Base-by-base conservation (phyloP, 2,888 invertebrate genomes). In the Athalia circularis region DNA sequence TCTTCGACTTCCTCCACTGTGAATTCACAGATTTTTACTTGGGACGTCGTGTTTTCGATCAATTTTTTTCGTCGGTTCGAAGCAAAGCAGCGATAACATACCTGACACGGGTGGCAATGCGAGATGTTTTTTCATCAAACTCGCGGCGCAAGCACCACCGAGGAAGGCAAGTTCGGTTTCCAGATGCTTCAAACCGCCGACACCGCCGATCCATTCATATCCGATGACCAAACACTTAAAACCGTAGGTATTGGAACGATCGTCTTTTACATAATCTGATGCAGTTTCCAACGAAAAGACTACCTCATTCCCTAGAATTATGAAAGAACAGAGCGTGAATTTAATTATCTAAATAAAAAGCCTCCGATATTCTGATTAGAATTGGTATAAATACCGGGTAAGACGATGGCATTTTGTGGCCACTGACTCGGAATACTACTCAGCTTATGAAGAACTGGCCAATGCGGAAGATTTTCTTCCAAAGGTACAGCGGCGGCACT, bases 271-370 rank as follows among this genome's bases (percentile, higher is more conserved):
- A 90, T 98, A 99, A 89, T 98, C 96, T 0, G 98, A 96, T 0
- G 98, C 97, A 0, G 99, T 98, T 91, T 99, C 99, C 87, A 99
- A 89, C 0, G 98, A 98, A 90, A 99, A 98, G 85, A 98, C 94
- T 0, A 99, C 95, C 91, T 98, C 97, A 89, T 98, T 97, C 15
- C 98, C 98, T 88, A 79, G 78, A 82, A 82, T 7, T 11, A n/a
- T 9, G 50, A 67, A 43, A 9, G 11, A 4, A 6, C 64, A 9
- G 13, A 61, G 4, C 3, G 7, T 7, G 7, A 3, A 4, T 50
- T 15, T 52, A 3, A 52, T 54, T 48, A 13, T 8, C 4, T 7
- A 13, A 48, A 13, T 13, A n/a, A 0, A 65, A 15, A 65, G 47
- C 13, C 4, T 11, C 13, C n/a, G 11, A 9, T 9, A n/a, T 52